Evolutionary conservation across 1,140 invertebrate genomes (phyloP).

Genomic region (Whitmania pigra): DNA sequence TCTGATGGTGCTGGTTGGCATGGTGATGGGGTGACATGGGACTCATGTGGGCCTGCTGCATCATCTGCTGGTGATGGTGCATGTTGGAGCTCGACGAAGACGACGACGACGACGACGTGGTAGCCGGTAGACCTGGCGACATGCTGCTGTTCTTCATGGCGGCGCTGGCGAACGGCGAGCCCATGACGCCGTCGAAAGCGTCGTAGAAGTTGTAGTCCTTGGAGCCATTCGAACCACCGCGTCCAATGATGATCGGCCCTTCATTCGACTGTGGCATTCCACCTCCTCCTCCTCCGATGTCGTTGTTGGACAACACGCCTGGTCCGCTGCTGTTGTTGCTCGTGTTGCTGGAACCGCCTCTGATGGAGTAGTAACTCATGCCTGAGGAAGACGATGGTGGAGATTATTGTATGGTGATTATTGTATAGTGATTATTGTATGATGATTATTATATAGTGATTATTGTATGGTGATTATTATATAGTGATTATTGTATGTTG

Average conservation of each 20-base stretch:
- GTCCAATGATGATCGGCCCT: too few relatives aligned
- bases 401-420: background rate
- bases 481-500: too few relatives aligned
- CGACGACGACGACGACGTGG: background rate
- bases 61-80: conserved; percentile 2
- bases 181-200: background rate
- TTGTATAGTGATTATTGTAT: too few relatives aligned
- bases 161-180: background rate
- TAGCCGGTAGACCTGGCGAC: background rate
- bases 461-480: background rate
- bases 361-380: conserved; percentile 7
- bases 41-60: background rate
- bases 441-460: too few relatives aligned
- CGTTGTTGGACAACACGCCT: background rate
- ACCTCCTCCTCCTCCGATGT: background rate
- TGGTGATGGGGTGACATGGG: conserved; percentile 1
- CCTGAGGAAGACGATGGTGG: background rate
- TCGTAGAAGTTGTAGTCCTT: background rate
- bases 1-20: background rate
- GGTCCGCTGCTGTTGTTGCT: background rate
- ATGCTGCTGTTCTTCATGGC: background rate
- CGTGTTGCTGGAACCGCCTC: background rate
- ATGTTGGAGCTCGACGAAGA: background rate
- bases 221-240: too few relatives aligned
- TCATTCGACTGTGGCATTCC: too few relatives aligned